phyloP scores from a whole-genome alignment of 2,888 invertebrate species.

The Rugalucina vietnamica region DNA sequence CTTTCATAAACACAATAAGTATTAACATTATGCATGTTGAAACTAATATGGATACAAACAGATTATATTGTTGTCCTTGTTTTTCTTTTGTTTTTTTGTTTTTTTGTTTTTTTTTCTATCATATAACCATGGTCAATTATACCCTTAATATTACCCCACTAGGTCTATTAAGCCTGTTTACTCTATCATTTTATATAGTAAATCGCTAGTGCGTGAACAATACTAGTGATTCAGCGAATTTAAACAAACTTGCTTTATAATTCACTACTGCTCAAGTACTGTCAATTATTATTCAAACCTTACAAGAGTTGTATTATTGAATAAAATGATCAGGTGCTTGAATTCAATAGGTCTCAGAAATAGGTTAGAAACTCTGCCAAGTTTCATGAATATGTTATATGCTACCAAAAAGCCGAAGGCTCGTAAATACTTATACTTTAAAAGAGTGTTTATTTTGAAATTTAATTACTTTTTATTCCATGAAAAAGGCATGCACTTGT shows the following conservation, averaged over 20 bases:
- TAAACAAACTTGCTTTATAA: background rate
- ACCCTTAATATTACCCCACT: background rate
- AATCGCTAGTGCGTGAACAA: constrained; percentile 1
- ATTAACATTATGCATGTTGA: too few relatives aligned
- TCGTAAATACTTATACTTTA: background rate
- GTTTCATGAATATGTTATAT: constrained; percentile 3
- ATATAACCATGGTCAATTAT: too few relatives aligned
- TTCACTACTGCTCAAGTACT: background rate
- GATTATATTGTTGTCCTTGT: too few relatives aligned
- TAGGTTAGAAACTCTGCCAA: background rate
- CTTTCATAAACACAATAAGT: too few relatives aligned
- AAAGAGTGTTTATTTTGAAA: background rate
- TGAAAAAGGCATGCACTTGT: background rate
- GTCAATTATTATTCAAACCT: background rate
- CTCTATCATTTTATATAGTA: constrained; percentile 18
- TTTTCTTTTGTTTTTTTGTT: too few relatives aligned
- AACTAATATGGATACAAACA: too few relatives aligned
- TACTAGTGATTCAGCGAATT: constrained; percentile 17
- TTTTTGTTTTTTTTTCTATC: too few relatives aligned
- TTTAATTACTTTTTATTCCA: background rate
- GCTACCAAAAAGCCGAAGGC: background rate
- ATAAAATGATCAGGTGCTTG: background rate
- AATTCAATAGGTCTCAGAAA: background rate
- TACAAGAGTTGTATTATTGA: constrained; percentile 1
- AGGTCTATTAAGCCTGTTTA: constrained; percentile 12